Evolutionary conservation across 2,113 vertebrate species (phyloP).

Genomic region (Dunckerocampus dactyliophorus): DNA sequence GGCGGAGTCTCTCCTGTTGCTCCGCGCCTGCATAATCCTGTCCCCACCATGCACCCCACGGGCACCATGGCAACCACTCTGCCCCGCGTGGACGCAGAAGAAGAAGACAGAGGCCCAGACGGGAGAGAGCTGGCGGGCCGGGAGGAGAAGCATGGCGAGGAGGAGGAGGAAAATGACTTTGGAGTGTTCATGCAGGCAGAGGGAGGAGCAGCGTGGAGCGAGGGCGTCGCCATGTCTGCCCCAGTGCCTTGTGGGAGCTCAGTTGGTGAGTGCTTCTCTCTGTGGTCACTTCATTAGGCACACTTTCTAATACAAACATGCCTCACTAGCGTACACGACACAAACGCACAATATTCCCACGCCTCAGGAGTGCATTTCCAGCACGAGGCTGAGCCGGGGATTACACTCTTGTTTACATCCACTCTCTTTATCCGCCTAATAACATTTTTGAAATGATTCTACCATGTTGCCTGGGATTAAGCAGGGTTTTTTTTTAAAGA

Average conservation of each 20-base stretch:
- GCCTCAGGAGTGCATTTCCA: neutral
- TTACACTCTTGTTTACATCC: conserved; percentile 4
- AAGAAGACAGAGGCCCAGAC: conserved; percentile 24
- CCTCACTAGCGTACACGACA: neutral
- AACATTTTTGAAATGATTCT: conserved; percentile 9
- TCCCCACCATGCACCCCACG: conserved; percentile 43
- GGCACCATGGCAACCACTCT: conserved; percentile 62
- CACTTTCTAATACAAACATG: neutral
- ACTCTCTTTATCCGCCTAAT: conserved; percentile 4
- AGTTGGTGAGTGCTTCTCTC: conserved; percentile 56
- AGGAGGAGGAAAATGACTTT: conserved; percentile 71
- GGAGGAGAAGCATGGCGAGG: conserved; percentile 17
- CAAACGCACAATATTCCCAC: too few relatives aligned
- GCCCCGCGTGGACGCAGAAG: conserved; percentile 34
- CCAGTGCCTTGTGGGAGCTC: conserved; percentile 62
- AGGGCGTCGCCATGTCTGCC: conserved; percentile 45
- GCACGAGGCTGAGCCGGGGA: conserved; percentile 5
- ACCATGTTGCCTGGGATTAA: neutral
- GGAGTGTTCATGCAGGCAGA: conserved; percentile 75
- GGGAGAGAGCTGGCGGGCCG: conserved; percentile 30
- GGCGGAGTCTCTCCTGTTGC: conserved; percentile 2
- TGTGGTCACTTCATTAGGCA: conserved; percentile 1
- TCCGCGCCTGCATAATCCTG: conserved; percentile 52
- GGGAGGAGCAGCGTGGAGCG: conserved; percentile 50
- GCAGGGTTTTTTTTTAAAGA: neutral